phyloP scores from a whole-genome alignment of 92 coral and sea anemone species.

The Epizoanthus fatuus region DNA sequence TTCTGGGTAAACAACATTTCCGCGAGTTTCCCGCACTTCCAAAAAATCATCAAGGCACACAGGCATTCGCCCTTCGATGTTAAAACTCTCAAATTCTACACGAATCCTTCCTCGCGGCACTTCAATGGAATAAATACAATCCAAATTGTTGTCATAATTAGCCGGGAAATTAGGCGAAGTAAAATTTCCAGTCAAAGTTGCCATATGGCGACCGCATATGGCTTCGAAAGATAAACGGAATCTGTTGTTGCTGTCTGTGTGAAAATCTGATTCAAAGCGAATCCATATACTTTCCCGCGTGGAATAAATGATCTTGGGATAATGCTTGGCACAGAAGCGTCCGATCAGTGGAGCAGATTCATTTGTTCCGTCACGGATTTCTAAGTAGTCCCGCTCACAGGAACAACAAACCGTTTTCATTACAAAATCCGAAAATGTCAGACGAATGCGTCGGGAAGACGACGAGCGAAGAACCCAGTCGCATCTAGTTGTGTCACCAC shows the following conservation, averaged over 20 bases:
- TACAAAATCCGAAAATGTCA: constrained; percentile 84
- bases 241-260: constrained; percentile 70
- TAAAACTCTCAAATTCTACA: constrained; percentile 81
- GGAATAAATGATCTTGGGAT: constrained; percentile 86
- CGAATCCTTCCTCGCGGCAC: constrained; percentile 94
- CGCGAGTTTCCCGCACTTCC: constrained; percentile 82
- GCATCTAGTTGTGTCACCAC: constrained; percentile 71
- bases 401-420: constrained; percentile 93
- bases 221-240: constrained; percentile 86
- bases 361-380: constrained; percentile 89
- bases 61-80: constrained; percentile 79
- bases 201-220: constrained; percentile 88
- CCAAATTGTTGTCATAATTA: constrained; percentile 67
- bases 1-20: constrained; percentile 67
- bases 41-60: constrained; percentile 82
- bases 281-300: constrained; percentile 80
- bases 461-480: constrained; percentile 83
- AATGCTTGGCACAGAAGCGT: constrained; percentile 87
- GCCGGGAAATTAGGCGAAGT: constrained; percentile 77
- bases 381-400: constrained; percentile 88
- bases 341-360: constrained; percentile 89
- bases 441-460: constrained; percentile 75
- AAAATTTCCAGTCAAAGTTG: constrained; percentile 72
- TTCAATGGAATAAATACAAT: constrained; percentile 85
- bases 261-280: constrained; percentile 80